These are phyloP conservation scores for Magallana ariakensis DNA, from an alignment of 1,140 invertebrate genomes.

Conservation along the genomic window DNA sequence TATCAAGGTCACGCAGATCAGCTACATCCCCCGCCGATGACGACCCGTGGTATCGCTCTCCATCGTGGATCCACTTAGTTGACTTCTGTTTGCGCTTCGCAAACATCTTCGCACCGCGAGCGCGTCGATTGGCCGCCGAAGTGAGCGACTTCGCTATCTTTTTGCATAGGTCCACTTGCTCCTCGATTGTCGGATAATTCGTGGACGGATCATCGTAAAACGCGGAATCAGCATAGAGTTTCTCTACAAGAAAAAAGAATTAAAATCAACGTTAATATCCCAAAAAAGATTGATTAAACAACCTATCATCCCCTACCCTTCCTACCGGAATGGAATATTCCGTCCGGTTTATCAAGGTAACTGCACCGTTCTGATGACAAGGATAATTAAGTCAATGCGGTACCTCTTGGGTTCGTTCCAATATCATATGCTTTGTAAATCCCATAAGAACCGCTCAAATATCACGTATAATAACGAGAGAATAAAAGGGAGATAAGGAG, in stretches of 20 bases:
- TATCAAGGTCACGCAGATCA: conserved; percentile 67
- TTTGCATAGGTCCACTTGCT: conserved; percentile 94
- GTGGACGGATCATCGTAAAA: conserved; percentile 90
- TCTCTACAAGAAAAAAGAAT: conserved; percentile 83
- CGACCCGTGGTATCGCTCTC: conserved; percentile 85
- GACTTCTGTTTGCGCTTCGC: conserved; percentile 95
- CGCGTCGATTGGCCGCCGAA: conserved; percentile 93
- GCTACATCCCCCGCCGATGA: conserved; percentile 63
- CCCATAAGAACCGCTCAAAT: background rate
- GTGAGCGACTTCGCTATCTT: conserved; percentile 95
- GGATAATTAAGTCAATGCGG: conserved; percentile 34
- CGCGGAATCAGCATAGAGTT: conserved; percentile 94
- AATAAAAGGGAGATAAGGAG: background rate
- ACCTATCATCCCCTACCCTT: background rate
- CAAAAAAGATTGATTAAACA: background rate
- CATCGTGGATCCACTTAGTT: conserved; percentile 96
- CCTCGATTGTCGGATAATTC: conserved; percentile 94
- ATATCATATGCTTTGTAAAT: conserved; percentile 30
- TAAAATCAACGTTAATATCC: background rate
- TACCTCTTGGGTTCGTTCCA: conserved; percentile 30
- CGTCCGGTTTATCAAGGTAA: conserved; percentile 33
- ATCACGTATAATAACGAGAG: background rate
- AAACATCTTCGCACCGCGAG: conserved; percentile 96
- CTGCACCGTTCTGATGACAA: background rate
- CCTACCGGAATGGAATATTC: background rate